Conservation (phyloP, 2,888 invertebrate genomes). For the Hydroisotoma schaefferi region DNA sequence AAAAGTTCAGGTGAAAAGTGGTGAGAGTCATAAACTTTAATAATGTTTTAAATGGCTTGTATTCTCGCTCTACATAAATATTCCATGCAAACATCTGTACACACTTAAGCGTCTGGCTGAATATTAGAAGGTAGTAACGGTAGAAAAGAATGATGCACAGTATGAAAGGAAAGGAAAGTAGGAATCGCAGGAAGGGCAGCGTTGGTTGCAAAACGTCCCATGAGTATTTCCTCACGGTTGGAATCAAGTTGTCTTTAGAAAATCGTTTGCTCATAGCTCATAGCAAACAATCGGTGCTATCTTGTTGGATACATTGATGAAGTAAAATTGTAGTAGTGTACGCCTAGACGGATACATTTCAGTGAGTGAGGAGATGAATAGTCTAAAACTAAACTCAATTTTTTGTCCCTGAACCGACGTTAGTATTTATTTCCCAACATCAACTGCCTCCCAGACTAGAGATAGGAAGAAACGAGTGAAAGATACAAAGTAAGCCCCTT, state of each 20-base stretch:
- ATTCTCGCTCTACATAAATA: too few relatives aligned
- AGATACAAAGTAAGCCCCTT: constrained; percentile 6
- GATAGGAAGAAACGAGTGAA: background rate
- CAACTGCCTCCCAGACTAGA: background rate
- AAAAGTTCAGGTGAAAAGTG: too few relatives aligned
- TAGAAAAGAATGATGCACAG: background rate
- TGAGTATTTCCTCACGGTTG: background rate
- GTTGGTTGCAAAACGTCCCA: background rate
- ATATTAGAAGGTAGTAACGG: too few relatives aligned
- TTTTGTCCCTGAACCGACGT: background rate
- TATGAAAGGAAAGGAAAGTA: background rate
- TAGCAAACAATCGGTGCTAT: background rate
- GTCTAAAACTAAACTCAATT: constrained; percentile 2
- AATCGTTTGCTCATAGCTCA: background rate
- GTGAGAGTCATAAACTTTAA: too few relatives aligned
- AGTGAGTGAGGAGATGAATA: background rate
- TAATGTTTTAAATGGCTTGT: too few relatives aligned
- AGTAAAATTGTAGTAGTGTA: too few relatives aligned
- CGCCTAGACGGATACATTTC: too few relatives aligned
- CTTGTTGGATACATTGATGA: too few relatives aligned
- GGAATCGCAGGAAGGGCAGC: background rate
- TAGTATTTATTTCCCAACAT: constrained; percentile 7
- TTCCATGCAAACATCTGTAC: too few relatives aligned
- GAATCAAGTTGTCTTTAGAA: background rate
- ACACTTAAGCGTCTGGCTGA: too few relatives aligned